These are phyloP conservation scores for Chromis chromis DNA, from an alignment of 2,797 vertebrate genomes.

Conservation along the genomic window DNA sequence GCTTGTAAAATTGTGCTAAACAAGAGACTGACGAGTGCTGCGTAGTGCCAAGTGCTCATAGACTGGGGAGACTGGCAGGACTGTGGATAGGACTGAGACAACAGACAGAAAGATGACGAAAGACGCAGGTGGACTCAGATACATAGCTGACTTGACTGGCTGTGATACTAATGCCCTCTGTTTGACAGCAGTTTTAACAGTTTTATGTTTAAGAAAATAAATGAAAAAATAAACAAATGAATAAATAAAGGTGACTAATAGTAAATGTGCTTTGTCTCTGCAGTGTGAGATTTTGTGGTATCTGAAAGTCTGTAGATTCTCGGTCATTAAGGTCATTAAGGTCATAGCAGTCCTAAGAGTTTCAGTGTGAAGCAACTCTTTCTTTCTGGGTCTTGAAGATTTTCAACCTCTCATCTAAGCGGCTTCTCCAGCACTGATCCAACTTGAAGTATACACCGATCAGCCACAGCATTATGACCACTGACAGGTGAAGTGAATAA, in stretches of 20 bases:
- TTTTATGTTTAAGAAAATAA: conserved; percentile 82
- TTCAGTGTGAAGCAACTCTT: no score
- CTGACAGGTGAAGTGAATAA: no score
- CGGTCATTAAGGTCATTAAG: no score
- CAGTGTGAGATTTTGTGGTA: conserved; percentile 64
- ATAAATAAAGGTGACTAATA: conserved; percentile 84
- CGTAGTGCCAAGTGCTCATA: conserved; percentile 61
- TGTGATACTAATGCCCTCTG: conserved; percentile 80
- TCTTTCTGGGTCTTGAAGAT: no score
- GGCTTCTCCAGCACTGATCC: no score
- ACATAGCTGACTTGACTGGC: conserved; percentile 67
- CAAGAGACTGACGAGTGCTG: conserved; percentile 54
- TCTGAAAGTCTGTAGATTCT: no score
- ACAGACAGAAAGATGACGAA: conserved; percentile 43
- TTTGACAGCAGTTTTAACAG: conserved; percentile 81
- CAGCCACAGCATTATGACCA: no score
- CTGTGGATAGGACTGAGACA: conserved; percentile 57
- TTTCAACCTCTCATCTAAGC: no score
- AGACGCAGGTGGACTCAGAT: conserved; percentile 58
- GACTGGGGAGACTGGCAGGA: conserved; percentile 63
- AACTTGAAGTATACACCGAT: no score
- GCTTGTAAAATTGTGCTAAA: conserved; percentile 27
- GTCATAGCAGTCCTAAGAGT: no score
- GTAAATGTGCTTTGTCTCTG: conserved; percentile 77
- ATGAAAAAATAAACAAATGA: conserved; percentile 75